These are phyloP conservation scores for Drosophila prosaltans DNA, from an alignment of 1,140 invertebrate genomes.

Conservation along the genomic window DNA sequence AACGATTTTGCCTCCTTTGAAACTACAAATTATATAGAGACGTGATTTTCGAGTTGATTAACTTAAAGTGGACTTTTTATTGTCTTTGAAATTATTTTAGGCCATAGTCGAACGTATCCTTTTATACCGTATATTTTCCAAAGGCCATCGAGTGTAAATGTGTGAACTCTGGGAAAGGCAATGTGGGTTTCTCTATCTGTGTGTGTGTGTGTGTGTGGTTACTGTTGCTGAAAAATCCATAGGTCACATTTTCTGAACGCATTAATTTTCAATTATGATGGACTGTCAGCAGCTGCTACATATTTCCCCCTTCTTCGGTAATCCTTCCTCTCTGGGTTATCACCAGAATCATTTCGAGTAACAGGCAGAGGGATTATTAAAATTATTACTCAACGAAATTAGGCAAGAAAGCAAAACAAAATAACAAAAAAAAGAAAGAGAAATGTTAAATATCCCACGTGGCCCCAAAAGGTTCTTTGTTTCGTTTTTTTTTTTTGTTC, in stretches of 20 bases:
- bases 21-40: too few relatives aligned
- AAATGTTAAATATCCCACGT: background rate
- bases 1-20: background rate
- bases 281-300: slow-evolving; percentile 48
- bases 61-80: too few relatives aligned
- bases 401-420: slow-evolving; percentile 11
- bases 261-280: slow-evolving; percentile 75
- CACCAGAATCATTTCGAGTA: too few relatives aligned
- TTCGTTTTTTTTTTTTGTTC: slow-evolving; percentile 1
- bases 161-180: background rate
- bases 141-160: slow-evolving; percentile 1
- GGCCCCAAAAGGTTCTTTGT: background rate
- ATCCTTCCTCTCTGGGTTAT: too few relatives aligned
- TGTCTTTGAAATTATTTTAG: background rate
- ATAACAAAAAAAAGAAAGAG: background rate
- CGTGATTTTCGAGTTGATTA: too few relatives aligned
- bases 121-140: background rate
- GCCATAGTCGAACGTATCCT: background rate
- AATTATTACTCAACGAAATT: slow-evolving; percentile 38
- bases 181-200: slow-evolving; percentile 1
- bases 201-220: background rate
- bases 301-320: background rate
- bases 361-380: slow-evolving; percentile 13
- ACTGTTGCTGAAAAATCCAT: slow-evolving; percentile 43
- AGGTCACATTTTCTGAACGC: slow-evolving; percentile 59